Evolutionary conservation across 2,888 invertebrate genomes (phyloP), one percentile per base, ranked within the genome.

Genomic region (Escarpia spicata): DNA sequence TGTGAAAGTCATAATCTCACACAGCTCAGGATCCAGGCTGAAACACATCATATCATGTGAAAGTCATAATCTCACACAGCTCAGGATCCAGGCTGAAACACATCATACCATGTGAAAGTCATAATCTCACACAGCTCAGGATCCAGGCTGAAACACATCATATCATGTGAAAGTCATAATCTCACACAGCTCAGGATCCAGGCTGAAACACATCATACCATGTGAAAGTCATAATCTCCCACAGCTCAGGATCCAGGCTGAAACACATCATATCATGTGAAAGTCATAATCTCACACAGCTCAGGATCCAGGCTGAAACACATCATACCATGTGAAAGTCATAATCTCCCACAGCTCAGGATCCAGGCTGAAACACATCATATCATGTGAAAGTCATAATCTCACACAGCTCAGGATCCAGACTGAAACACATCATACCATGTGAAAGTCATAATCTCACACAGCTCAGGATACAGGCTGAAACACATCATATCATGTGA

Each of bases 101-200:
- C n/a, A 43, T 52, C 52, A 52, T 26, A 91, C 3, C 52, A 52
- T 52, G 12, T 52, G 10, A 52, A 52, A 52, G 52, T 3, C 52
- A 52, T 12, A 52, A 52, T 52, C 52, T 52, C 52, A 2, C 52
- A 52, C 52, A 3, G 3, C 52, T 52, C 52, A 52, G 52, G 52
- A 12, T 52, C 52, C 52, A 52, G 52, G 12, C 12, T 3, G 52
- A 52, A 52, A 37, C 37, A 52, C 52, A 52, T 52, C 52, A 52
- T 9, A 52, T 52, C 52, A 52, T 52, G 37, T 37, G 37, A 37
- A 37, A 37, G 37, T 37, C 37, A 37, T 37, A 37, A 37, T 37
- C 92, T 99, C 98, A 96, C 99, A 99, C 95, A 99, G 98, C 93
- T 99, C 99, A 0, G 98, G 98, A 96, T 99, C 99, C 95, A 99